Conservation (phyloP, 2,888 invertebrate genomes). For the Criorhina ranunculi region DNA sequence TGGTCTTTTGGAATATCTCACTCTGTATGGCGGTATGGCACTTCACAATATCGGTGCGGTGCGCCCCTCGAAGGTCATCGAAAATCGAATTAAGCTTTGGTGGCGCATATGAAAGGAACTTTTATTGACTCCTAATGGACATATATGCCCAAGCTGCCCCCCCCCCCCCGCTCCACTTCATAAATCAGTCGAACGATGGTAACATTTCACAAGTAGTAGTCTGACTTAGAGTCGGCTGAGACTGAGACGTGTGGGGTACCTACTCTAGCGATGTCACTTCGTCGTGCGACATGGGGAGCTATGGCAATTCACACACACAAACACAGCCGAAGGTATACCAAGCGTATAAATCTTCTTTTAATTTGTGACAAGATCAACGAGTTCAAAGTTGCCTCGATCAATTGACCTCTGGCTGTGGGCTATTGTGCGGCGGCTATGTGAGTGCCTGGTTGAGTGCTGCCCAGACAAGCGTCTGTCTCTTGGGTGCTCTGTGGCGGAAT, state of each 20-base stretch:
- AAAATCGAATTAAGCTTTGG: constrained; percentile 42
- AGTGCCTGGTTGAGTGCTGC: constrained; percentile 40
- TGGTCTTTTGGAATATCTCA: not conserved
- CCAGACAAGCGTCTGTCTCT: constrained; percentile 39
- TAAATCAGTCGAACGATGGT: constrained; percentile 24
- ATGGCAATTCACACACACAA: constrained; percentile 38
- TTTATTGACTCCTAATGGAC: constrained; percentile 57
- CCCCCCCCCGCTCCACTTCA: no score
- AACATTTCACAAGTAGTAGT: constrained; percentile 29
- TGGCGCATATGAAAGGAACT: constrained; percentile 56
- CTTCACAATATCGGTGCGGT: constrained; percentile 38
- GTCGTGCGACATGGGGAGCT: constrained; percentile 17
- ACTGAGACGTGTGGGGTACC: not conserved
- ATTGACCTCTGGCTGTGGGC: constrained; percentile 82
- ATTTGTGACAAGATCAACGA: constrained; percentile 85
- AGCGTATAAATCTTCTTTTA: constrained; percentile 83
- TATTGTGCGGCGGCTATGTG: constrained; percentile 58
- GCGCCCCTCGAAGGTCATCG: constrained; percentile 51
- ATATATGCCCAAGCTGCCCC: constrained; percentile 3
- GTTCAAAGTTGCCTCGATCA: constrained; percentile 85
- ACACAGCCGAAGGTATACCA: constrained; percentile 24
- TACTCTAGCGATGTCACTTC: constrained; percentile 40
- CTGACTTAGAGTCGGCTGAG: not conserved
- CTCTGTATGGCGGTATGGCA: constrained; percentile 12
- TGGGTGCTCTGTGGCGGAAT: constrained; percentile 22